Percentiles rank a stretch among this genome's conserved stretches.
These are phyloP conservation scores for Acromyrmex charruanus DNA, from an alignment of 1,140 invertebrate genomes.

Conservation along the genomic window DNA sequence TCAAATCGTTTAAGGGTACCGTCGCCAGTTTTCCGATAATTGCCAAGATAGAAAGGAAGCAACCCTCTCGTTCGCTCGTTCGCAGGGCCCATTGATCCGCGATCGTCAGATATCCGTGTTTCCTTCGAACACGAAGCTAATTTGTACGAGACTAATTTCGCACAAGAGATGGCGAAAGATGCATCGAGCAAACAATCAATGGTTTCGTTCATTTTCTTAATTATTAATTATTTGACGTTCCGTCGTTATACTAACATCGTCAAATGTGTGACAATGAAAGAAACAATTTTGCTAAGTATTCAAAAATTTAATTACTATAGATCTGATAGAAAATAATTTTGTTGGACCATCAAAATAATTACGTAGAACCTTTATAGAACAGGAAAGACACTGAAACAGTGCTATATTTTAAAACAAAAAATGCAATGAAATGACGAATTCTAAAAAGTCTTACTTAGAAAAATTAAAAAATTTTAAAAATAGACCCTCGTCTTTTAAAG, in stretches of 20 bases:
- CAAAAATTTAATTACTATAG: too few relatives aligned
- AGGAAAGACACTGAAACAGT: too few relatives aligned
- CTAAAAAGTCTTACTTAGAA: too few relatives aligned
- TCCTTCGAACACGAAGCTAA: slow-evolving; percentile 24
- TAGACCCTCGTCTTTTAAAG: too few relatives aligned
- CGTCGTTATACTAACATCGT: slow-evolving; percentile 2
- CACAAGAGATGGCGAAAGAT: background rate
- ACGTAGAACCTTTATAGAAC: too few relatives aligned
- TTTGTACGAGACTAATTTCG: slow-evolving; percentile 27
- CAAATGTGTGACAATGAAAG: background rate
- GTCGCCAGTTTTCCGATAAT: slow-evolving; percentile 39
- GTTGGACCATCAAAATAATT: too few relatives aligned
- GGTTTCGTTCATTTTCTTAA: background rate
- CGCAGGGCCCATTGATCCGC: background rate
- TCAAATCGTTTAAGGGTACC: slow-evolving; percentile 11
- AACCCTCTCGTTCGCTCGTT: background rate
- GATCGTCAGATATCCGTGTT: slow-evolving; percentile 11
- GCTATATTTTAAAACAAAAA: too few relatives aligned
- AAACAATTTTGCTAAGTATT: too few relatives aligned
- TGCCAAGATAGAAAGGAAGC: slow-evolving; percentile 23
- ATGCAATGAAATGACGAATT: too few relatives aligned
- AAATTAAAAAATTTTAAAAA: too few relatives aligned
- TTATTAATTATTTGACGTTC: background rate
- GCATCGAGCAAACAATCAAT: background rate
- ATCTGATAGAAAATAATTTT: too few relatives aligned